Evolutionary conservation across 2,888 invertebrate species (phyloP).

Genomic region (Parnassius apollo): DNA sequence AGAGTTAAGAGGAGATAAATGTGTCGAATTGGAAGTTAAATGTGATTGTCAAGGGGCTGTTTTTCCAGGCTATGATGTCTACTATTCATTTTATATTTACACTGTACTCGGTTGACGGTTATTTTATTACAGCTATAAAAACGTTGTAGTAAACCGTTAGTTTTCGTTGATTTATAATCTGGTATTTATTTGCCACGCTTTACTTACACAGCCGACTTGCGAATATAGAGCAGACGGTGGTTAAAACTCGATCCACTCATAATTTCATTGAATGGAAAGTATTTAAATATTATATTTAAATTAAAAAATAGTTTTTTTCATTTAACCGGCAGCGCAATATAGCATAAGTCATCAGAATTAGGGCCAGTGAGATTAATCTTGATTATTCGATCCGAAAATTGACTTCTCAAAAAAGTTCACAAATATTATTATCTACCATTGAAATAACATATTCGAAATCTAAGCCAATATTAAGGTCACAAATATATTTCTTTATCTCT

Average conservation of each 20-base stretch:
- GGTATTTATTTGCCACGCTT: constrained; percentile 77
- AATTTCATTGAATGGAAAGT: no score
- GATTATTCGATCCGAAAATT: no score
- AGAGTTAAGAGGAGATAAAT: constrained; percentile 43
- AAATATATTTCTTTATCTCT: no score
- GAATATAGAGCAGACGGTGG: constrained; percentile 56
- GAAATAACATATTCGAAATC: no score
- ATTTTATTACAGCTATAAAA: constrained; percentile 78
- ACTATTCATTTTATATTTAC: constrained; percentile 63
- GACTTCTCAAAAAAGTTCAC: no score
- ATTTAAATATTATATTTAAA: no score
- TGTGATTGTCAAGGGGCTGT: constrained; percentile 49
- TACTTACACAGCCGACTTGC: constrained; percentile 51
- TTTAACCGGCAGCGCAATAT: no score
- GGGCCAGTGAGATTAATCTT: no score
- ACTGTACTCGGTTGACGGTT: constrained; percentile 71
- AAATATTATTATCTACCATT: no score
- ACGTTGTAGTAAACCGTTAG: constrained; percentile 61
- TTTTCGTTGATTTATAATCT: constrained; percentile 73
- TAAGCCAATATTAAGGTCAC: no score
- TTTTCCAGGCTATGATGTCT: constrained; percentile 56
- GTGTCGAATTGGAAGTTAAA: constrained; percentile 58
- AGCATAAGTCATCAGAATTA: no score
- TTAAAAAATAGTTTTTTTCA: no score
- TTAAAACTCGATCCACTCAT: constrained; percentile 34